These are phyloP conservation scores for Triplophysa bombifrons DNA, from an alignment of 2,797 vertebrate species.

Conservation along the genomic window DNA sequence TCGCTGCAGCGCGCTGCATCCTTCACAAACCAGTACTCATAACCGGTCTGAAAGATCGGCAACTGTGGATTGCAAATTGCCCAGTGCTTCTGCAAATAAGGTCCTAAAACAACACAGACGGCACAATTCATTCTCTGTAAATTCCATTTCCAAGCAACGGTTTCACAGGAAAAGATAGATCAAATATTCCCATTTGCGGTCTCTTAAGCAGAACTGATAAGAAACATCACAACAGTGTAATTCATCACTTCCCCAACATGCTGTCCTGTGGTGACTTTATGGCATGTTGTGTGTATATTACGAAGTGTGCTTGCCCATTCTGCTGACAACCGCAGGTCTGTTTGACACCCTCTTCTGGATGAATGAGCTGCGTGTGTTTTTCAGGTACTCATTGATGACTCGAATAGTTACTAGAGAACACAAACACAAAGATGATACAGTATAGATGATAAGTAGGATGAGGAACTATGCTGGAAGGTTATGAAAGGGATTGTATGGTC, in stretches of 20 bases:
- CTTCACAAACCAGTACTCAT: not conserved
- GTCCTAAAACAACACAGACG: not conserved
- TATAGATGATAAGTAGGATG: not conserved
- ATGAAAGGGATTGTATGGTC: not conserved
- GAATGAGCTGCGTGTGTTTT: slow-evolving; percentile 38
- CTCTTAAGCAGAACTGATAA: slow-evolving; percentile 20
- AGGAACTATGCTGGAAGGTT: slow-evolving; percentile 20
- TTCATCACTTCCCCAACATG: not conserved
- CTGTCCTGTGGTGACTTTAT: slow-evolving; percentile 11
- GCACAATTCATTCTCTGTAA: not conserved
- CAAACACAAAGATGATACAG: not conserved
- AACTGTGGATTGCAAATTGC: not conserved
- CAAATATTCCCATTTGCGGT: not conserved
- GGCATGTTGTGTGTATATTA: slow-evolving; percentile 2
- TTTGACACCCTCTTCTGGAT: slow-evolving; percentile 15
- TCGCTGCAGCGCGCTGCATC: not conserved
- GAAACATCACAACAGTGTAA: not conserved
- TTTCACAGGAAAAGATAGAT: not conserved
- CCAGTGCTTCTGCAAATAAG: not conserved
- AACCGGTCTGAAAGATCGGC: not conserved
- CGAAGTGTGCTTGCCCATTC: not conserved
- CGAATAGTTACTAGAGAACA: slow-evolving; percentile 19
- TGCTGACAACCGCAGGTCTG: slow-evolving; percentile 22
- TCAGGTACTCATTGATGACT: slow-evolving; percentile 17
- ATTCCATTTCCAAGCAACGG: not conserved